Evolutionary conservation across 2,797 vertebrate genomes (phyloP).

Genomic region (Micropoecilia bifurca): DNA sequence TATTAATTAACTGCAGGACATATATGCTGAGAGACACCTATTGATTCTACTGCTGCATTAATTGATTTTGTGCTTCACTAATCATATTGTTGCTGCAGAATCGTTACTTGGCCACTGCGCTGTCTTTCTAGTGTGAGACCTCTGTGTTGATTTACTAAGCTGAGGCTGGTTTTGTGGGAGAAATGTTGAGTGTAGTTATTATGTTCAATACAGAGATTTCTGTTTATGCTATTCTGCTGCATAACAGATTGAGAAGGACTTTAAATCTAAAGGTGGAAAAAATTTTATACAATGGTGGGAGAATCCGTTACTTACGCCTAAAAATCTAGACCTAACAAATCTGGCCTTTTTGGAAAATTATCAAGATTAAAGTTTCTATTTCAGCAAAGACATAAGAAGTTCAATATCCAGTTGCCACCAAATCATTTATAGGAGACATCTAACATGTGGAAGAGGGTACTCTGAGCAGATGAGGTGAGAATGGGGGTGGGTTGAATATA

Average conservation of each 20-base stretch:
- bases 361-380: background rate
- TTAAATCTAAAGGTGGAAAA: background rate
- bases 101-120: constrained; percentile 61
- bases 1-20: constrained; percentile 82
- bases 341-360: background rate
- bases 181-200: constrained; percentile 34
- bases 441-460: background rate
- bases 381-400: background rate
- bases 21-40: constrained; percentile 81
- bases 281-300: background rate
- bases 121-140: constrained; percentile 43
- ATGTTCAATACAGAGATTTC: constrained; percentile 22
- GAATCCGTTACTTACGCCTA: background rate
- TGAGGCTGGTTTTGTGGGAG: constrained; percentile 30
- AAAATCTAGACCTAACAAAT: background rate
- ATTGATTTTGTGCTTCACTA: constrained; percentile 82
- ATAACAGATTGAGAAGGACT: background rate
- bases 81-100: constrained; percentile 79
- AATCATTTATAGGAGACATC: background rate
- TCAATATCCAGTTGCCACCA: background rate
- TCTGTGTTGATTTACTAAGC: constrained; percentile 39
- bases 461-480: background rate
- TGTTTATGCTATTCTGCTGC: constrained; percentile 7
- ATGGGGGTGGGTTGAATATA: background rate
- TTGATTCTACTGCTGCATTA: constrained; percentile 78